These are phyloP conservation scores for Nebria brevicollis DNA, from an alignment of 2,888 invertebrate genomes.

Conservation along the genomic window DNA sequence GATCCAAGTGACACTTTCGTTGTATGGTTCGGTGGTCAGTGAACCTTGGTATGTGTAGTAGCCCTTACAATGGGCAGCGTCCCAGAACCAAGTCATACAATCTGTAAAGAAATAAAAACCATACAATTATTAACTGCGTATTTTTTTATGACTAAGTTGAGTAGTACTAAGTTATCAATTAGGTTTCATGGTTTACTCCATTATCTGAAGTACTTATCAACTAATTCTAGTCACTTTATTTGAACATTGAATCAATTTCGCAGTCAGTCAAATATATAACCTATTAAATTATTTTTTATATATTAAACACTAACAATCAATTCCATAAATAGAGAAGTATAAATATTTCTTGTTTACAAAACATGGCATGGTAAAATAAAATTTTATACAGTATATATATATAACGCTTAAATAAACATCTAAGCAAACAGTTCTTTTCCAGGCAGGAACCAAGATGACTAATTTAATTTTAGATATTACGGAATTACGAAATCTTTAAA, in stretches of 20 bases:
- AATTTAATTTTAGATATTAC: background rate
- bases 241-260: too few relatives aligned
- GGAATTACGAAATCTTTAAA: background rate
- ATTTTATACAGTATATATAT: background rate
- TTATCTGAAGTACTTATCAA: too few relatives aligned
- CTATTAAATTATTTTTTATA: too few relatives aligned
- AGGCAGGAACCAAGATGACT: background rate
- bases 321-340: too few relatives aligned
- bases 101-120: conserved; percentile 60
- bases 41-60: conserved; percentile 80
- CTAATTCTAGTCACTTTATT: too few relatives aligned
- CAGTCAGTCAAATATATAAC: too few relatives aligned
- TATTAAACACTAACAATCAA: too few relatives aligned
- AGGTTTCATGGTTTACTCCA: too few relatives aligned
- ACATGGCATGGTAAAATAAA: too few relatives aligned
- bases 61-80: conserved; percentile 73
- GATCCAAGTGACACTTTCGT: conserved; percentile 80
- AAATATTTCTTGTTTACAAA: too few relatives aligned
- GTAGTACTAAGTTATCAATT: too few relatives aligned
- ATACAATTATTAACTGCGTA: background rate
- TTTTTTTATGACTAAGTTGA: too few relatives aligned
- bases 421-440: background rate
- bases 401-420: background rate
- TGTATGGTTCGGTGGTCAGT: conserved; percentile 76
- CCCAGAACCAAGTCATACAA: conserved; percentile 75